A percentile compares a stretch with the other conserved stretches of the same genome.
Evolutionary conservation across 2,888 invertebrate genomes (phyloP).

Genomic region (Quadroppia sp.): DNA sequence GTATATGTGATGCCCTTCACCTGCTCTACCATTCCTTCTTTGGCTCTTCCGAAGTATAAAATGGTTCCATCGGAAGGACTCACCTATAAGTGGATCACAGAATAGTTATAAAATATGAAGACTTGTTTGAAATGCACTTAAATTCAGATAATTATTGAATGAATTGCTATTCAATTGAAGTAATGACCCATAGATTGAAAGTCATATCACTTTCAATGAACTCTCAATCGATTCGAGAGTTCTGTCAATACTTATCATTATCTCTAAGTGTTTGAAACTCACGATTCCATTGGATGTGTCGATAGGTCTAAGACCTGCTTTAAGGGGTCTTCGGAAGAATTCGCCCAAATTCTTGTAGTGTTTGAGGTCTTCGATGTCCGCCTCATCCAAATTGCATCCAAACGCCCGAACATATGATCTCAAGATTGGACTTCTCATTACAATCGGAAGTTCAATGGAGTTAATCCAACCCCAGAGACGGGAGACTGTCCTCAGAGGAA

Average conservation of each 20-base stretch:
- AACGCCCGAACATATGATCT: constrained; percentile 45
- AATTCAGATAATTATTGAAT: too few relatives aligned
- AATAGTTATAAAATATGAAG: neutral
- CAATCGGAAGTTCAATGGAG: constrained; percentile 67
- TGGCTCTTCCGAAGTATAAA: constrained; percentile 79
- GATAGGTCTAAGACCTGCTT: constrained; percentile 70
- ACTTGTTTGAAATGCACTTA: too few relatives aligned
- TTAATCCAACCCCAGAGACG: constrained; percentile 85
- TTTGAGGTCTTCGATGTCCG: constrained; percentile 67
- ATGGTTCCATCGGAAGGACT: constrained; percentile 93
- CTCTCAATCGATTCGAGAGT: too few relatives aligned
- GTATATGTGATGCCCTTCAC: constrained; percentile 93
- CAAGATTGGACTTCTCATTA: constrained; percentile 67
- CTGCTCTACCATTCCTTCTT: constrained; percentile 82
- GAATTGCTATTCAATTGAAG: too few relatives aligned
- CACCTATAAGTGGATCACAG: constrained; percentile 53
- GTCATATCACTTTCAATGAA: neutral
- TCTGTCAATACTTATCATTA: too few relatives aligned
- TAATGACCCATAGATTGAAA: neutral
- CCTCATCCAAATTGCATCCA: constrained; percentile 75
- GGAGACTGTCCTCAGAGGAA: constrained; percentile 80
- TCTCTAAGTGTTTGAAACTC: constrained; percentile 50
- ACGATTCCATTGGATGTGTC: constrained; percentile 65
- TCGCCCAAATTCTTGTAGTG: constrained; percentile 77
- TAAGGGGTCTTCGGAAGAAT: constrained; percentile 79